phyloP scores from a whole-genome alignment of 2,797 vertebrate species.

The Hippocampus kuda region DNA sequence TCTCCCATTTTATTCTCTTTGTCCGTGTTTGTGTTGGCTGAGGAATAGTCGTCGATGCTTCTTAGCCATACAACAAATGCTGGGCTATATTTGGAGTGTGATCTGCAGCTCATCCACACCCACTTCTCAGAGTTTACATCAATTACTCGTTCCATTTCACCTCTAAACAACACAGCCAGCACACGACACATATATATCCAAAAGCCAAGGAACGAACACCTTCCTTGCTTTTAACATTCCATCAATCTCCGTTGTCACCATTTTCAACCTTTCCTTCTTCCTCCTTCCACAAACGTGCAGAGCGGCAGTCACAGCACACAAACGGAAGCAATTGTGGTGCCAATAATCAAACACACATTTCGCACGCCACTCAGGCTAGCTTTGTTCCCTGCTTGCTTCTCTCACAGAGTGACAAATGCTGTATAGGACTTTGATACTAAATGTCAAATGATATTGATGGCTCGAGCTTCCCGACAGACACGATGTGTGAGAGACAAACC shows the following conservation, averaged over 20 bases:
- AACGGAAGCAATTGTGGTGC: conserved; percentile 59
- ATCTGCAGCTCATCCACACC: conserved; percentile 46
- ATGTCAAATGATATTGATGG: conserved; percentile 28
- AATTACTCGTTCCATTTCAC: conserved; percentile 62
- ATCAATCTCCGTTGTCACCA: conserved; percentile 49
- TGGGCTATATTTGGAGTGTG: conserved; percentile 45
- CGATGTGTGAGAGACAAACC: conserved; percentile 32
- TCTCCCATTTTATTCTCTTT: neutral
- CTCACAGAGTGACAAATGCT: conserved; percentile 56
- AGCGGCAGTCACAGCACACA: conserved; percentile 58
- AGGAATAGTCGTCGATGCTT: conserved; percentile 25
- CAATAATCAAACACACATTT: conserved; percentile 71
- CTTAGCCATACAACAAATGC: conserved; percentile 46
- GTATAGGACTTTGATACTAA: conserved; percentile 46
- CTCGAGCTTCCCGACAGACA: neutral
- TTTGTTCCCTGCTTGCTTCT: conserved; percentile 44
- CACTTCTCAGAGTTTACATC: conserved; percentile 62
- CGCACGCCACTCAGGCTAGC: conserved; percentile 19
- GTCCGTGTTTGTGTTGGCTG: conserved; percentile 47
- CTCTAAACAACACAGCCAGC: conserved; percentile 51
- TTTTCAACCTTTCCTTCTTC: conserved; percentile 47
- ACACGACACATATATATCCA: conserved; percentile 48
- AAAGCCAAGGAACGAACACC: conserved; percentile 54
- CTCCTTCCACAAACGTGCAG: conserved; percentile 60
- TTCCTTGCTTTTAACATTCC: conserved; percentile 52